phyloP scores from a whole-genome alignment of 2,888 invertebrate genomes.

The Sabellastarte sp. region DNA sequence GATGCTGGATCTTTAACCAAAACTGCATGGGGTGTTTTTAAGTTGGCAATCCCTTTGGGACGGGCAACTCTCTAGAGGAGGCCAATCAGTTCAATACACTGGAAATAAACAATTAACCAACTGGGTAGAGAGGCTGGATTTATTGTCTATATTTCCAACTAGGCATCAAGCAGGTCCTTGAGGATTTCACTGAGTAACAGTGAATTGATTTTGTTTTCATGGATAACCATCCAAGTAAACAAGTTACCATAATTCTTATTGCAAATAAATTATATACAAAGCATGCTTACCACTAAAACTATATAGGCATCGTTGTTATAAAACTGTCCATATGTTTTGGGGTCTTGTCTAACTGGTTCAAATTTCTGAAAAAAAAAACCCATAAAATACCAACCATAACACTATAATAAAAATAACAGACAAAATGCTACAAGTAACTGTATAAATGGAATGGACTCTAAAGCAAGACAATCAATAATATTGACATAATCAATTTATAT shows the following conservation, averaged over 20 bases:
- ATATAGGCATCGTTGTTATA: slow-evolving; percentile 60
- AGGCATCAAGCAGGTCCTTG: no score
- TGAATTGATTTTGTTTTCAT: neutral
- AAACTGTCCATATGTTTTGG: slow-evolving; percentile 54
- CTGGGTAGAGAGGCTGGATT: no score
- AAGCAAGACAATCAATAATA: neutral
- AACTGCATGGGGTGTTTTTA: no score
- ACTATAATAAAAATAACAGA: neutral
- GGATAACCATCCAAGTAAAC: no score
- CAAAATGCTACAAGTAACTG: neutral
- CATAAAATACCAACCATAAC: neutral
- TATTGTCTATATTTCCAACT: no score
- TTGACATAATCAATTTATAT: neutral
- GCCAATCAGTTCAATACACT: no score
- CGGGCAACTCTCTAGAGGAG: no score
- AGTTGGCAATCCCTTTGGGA: no score
- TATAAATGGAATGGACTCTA: neutral
- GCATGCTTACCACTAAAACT: slow-evolving; percentile 55
- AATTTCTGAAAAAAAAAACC: slow-evolving; percentile 53
- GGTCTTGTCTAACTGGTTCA: slow-evolving; percentile 50
- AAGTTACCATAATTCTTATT: no score
- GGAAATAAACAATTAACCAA: no score
- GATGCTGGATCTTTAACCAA: no score
- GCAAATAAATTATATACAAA: no score
- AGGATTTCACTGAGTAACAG: neutral